A percentile compares a stretch with the other conserved stretches of the same genome.
Evolutionary conservation across 2,113 vertebrate species (phyloP).

Genomic region (Hippolais icterina): DNA sequence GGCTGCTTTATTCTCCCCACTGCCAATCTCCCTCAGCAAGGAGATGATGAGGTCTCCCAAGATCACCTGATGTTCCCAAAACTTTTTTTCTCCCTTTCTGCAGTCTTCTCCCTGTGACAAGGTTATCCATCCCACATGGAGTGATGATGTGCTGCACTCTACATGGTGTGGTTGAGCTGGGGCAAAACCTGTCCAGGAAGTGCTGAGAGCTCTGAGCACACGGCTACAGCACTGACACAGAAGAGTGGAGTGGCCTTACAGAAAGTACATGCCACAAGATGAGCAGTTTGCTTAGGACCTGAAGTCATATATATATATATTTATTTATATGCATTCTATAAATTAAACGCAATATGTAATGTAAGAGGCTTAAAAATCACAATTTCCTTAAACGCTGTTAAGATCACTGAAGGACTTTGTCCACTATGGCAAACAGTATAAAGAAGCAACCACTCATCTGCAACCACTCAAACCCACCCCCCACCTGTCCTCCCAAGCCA

Average conservation of each 20-base stretch:
- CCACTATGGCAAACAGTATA: background rate
- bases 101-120: background rate
- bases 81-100: background rate
- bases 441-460: background rate
- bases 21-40: background rate
- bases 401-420: background rate
- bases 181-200: background rate
- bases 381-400: background rate
- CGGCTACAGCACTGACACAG: background rate
- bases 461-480: background rate
- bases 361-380: background rate
- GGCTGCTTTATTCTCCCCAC: background rate
- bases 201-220: background rate
- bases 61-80: background rate
- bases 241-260: background rate
- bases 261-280: background rate
- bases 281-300: background rate
- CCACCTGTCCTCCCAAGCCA: no score
- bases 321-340: background rate
- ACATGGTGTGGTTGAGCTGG: accelerated
- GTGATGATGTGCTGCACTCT: accelerated
- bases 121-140: accelerated
- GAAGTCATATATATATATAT: background rate
- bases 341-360: background rate
- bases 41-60: background rate